Evolutionary conservation across 2,113 vertebrate genomes (phyloP).

Genomic region (Ochotona curzoniae): DNA sequence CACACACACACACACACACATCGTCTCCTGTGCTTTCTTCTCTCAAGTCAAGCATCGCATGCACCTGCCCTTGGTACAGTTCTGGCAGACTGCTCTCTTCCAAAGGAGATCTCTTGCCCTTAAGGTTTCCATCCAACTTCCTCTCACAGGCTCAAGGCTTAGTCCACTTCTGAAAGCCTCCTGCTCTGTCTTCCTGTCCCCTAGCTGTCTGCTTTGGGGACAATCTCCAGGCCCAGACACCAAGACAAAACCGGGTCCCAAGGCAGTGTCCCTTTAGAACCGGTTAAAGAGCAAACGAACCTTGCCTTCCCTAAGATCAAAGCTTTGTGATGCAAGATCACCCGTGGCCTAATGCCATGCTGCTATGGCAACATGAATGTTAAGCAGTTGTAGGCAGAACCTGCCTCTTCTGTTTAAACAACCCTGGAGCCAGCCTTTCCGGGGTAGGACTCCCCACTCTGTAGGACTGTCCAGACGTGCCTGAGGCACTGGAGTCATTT

Average conservation of each 20-base stretch:
- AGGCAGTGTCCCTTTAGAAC: slow-evolving; percentile 76
- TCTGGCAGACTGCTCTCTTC: neutral
- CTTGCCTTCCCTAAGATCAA: slow-evolving; percentile 84
- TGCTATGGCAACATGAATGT: slow-evolving; percentile 87
- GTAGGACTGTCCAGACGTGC: neutral
- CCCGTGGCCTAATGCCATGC: slow-evolving; percentile 79
- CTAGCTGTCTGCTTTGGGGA: slow-evolving; percentile 37
- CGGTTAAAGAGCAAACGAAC: slow-evolving; percentile 80
- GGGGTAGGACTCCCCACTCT: neutral
- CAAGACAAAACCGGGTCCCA: slow-evolving; percentile 78
- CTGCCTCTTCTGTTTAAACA: slow-evolving; percentile 68
- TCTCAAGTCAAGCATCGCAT: neutral
- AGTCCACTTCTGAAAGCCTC: slow-evolving; percentile 28
- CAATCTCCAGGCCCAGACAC: slow-evolving; percentile 70
- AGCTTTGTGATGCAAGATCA: slow-evolving; percentile 78
- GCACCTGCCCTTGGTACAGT: neutral
- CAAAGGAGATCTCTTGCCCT: slow-evolving; percentile 31
- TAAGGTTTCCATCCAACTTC: slow-evolving; percentile 33
- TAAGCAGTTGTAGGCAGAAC: slow-evolving; percentile 78
- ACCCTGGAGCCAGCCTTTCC: slow-evolving; percentile 53
- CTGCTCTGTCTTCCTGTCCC: slow-evolving; percentile 54
- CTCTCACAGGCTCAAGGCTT: neutral
- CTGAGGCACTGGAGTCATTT: neutral
- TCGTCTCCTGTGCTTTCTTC: neutral
- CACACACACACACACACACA: neutral